Evolutionary conservation across 2,113 vertebrate genomes (phyloP).

Genomic region (Megaceryle maxima): DNA sequence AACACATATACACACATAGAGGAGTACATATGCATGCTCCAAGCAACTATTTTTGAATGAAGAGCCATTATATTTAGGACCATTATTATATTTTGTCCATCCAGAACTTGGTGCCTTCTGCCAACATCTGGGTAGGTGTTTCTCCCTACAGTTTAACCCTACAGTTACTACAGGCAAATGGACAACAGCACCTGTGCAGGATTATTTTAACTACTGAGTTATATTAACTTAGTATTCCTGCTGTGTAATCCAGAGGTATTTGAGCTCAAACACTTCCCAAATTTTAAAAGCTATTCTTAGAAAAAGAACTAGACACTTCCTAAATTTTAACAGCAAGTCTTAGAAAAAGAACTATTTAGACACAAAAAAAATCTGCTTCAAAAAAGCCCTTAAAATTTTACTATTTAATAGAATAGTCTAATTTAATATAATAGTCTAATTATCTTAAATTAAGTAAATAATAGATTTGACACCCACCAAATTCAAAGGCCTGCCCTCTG

Average conservation of each 20-base stretch:
- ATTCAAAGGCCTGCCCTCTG: neutral
- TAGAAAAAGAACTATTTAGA: neutral
- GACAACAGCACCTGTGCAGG: neutral
- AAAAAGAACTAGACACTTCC: neutral
- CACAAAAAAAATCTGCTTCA: neutral
- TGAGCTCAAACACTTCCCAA: neutral
- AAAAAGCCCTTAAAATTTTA: neutral
- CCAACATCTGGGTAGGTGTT: neutral
- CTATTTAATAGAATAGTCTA: neutral
- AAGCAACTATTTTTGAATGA: neutral
- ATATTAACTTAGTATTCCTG: neutral
- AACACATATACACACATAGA: neutral
- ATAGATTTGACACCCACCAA: neutral
- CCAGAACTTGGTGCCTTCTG: neutral
- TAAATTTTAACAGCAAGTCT: too few relatives aligned
- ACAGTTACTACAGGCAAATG: neutral
- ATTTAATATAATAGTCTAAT: neutral
- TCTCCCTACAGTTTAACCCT: neutral
- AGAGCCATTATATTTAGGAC: neutral
- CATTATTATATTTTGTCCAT: neutral
- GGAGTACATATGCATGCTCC: neutral
- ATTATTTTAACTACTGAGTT: neutral
- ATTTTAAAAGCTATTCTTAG: neutral
- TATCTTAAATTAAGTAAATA: neutral
- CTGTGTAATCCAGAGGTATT: neutral